phyloP scores from a whole-genome alignment of 2,888 invertebrate species.

The Andrena camellia region DNA sequence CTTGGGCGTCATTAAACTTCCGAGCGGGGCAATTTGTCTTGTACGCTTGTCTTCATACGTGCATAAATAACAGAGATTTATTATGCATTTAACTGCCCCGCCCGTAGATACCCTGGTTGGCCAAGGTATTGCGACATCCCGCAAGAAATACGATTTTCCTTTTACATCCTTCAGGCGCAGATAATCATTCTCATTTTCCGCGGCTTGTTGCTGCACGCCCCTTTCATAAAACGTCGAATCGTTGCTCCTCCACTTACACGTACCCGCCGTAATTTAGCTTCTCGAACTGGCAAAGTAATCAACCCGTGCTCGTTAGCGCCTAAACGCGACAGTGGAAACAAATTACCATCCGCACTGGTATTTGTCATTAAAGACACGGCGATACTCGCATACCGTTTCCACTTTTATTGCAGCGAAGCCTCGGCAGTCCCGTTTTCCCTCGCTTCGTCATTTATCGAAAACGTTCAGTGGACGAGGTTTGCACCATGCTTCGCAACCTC shows the following conservation, averaged over 20 bases:
- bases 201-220: conserved; percentile 16
- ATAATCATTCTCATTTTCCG: conserved; percentile 50
- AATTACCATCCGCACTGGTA: conserved; percentile 21
- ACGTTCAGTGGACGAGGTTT: neutral
- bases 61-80: conserved; percentile 55
- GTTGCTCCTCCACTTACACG: neutral
- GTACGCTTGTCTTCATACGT: conserved; percentile 27
- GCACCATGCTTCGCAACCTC: too few relatives aligned
- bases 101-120: conserved; percentile 25
- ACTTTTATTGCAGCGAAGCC: neutral
- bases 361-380: conserved; percentile 9
- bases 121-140: conserved; percentile 43
- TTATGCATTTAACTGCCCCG: conserved; percentile 44
- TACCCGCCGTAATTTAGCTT: conserved; percentile 20
- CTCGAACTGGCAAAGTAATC: conserved; percentile 14
- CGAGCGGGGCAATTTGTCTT: conserved; percentile 6
- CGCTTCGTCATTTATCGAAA: too few relatives aligned
- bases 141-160: conserved; percentile 51
- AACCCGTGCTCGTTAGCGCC: conserved; percentile 17
- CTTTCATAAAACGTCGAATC: conserved; percentile 14
- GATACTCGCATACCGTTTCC: neutral
- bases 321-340: conserved; percentile 21
- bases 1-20: neutral
- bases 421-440: too few relatives aligned
- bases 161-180: conserved; percentile 12